Base-by-base conservation (phyloP, 2,113 vertebrate genomes). In the Osmerus eperlanus region DNA sequence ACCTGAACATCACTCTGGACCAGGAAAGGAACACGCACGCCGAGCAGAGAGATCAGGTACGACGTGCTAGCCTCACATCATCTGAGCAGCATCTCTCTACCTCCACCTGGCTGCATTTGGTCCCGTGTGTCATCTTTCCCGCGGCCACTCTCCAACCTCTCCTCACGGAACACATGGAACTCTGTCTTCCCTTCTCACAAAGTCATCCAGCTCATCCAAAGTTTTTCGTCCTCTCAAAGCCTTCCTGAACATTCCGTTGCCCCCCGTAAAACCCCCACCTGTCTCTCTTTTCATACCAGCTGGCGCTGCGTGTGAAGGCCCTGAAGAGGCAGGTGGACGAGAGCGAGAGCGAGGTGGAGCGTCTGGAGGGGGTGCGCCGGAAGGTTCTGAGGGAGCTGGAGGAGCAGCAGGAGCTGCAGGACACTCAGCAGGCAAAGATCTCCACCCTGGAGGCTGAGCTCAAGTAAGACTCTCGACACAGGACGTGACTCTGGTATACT, bases 301-400 rank as follows among this genome's bases (percentile, higher is more conserved):
- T 98, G 74, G 92, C 93, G 82, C 85, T 99, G 80, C 89, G 92
- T 5, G 95, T 99, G 83, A 99, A 99, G 86, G 94, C 95, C 21
- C 81, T 99, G 89, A 99, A 99, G 85, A 89, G 97, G 12, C 96
- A 97, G 80, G 85, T 98, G 77, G 97, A 99, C 2, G 95, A 97
- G 81, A 94, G 94, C 0, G 96, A 98, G 83, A 93, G 93, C 19
- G 97, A 99, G 84, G 95, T 99, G 15, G 97, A 98, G 91, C 90
- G 96, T 1, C 79, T 99, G 80, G 97, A 98, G 15, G 85, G 92
- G 0, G 84, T 95, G 28, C 91, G 95, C 65, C 93, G 95, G 78
- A 99, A 99, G 84, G 87, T 92, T 0, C 90, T 96, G 70, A 78
- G 97, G 15, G 97, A 99, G 47, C 72, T 96, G 84, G 95, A 98